Conservation (phyloP, 2,888 invertebrate species). For the Crocallis elinguaria region DNA sequence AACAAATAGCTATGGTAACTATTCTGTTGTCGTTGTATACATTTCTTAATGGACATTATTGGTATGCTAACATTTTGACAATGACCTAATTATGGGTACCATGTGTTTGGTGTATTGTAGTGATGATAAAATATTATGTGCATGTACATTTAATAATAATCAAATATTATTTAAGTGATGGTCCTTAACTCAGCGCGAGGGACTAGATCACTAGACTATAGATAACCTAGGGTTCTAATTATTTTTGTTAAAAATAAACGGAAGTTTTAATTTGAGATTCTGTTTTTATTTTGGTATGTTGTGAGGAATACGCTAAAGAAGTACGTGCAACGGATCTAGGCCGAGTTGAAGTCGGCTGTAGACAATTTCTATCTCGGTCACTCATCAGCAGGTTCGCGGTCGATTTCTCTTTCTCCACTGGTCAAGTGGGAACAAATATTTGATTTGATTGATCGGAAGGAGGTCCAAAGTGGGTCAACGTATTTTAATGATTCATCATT, state of each 20-base stretch:
- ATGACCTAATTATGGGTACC: neutral
- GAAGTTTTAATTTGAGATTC: constrained; percentile 15
- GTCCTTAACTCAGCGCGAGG: neutral
- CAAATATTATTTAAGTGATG: constrained; percentile 2
- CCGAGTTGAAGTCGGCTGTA: too few relatives aligned
- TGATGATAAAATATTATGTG: constrained; percentile 11
- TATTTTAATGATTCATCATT: too few relatives aligned
- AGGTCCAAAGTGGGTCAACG: too few relatives aligned
- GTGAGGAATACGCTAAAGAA: neutral
- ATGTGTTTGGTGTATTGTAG: constrained; percentile 13
- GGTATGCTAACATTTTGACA: constrained; percentile 1
- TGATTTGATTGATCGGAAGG: too few relatives aligned
- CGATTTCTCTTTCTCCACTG: too few relatives aligned
- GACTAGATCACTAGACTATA: constrained; percentile 1
- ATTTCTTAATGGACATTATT: too few relatives aligned
- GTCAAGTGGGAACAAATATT: too few relatives aligned
- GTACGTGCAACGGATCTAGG: too few relatives aligned
- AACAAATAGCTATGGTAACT: too few relatives aligned
- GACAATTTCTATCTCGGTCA: too few relatives aligned
- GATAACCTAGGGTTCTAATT: constrained; percentile 15
- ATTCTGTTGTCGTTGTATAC: too few relatives aligned
- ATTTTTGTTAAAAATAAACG: constrained; percentile 30
- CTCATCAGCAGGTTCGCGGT: too few relatives aligned
- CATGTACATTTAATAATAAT: constrained; percentile 2
- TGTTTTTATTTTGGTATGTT: constrained; percentile 13